phyloP scores from a whole-genome alignment of 2,113 vertebrate species.

The Charina bottae region DNA sequence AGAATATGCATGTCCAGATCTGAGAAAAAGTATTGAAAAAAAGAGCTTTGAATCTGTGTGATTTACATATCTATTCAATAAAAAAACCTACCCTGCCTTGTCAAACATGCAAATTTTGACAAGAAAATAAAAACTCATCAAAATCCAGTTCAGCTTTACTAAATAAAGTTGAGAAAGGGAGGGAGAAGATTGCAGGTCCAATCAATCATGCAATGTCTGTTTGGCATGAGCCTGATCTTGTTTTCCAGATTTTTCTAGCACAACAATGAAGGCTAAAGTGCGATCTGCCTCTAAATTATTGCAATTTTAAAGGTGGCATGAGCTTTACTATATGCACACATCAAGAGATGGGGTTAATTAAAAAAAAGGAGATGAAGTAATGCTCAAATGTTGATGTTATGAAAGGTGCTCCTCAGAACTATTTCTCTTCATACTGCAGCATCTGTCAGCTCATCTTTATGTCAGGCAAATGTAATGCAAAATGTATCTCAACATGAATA shows the following conservation, averaged over 20 bases:
- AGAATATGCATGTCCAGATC: neutral
- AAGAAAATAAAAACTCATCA: constrained; percentile 20
- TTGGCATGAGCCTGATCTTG: neutral
- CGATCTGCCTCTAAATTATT: neutral
- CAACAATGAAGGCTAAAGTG: constrained; percentile 6
- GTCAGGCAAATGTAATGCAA: constrained; percentile 25
- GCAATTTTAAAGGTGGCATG: neutral
- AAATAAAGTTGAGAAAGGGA: neutral
- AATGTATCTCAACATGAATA: constrained; percentile 27
- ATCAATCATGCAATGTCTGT: neutral
- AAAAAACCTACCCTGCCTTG: neutral
- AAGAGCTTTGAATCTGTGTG: neutral
- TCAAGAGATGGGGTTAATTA: neutral
- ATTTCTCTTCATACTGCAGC: constrained; percentile 15
- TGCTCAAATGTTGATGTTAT: neutral
- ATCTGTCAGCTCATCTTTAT: constrained; percentile 29
- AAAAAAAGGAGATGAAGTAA: neutral
- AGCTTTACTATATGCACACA: neutral
- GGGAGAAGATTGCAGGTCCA: neutral
- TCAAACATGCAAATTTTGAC: constrained; percentile 25
- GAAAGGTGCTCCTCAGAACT: constrained; percentile 6
- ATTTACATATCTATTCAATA: constrained; percentile 7
- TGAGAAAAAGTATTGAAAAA: neutral
- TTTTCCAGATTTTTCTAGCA: neutral
- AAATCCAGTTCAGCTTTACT: neutral